phyloP scores from a whole-genome alignment of 1,140 invertebrate species.

The Choristoneura fumiferana region DNA sequence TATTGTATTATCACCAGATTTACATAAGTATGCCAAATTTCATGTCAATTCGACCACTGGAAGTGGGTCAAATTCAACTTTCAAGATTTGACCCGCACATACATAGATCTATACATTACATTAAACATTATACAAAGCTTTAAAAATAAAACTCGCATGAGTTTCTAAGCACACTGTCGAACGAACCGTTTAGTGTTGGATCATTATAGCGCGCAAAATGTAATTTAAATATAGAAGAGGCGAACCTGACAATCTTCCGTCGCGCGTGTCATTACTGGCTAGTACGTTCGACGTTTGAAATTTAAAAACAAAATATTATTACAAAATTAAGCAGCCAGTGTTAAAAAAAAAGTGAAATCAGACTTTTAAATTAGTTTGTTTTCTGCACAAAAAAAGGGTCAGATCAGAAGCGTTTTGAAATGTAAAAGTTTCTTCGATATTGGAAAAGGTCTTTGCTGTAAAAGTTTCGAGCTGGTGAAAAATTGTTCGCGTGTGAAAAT shows the following conservation, averaged over 20 bases:
- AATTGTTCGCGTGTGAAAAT: slow-evolving; percentile 8
- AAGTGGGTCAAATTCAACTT: no score
- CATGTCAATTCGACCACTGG: no score
- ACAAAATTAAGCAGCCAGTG: not conserved
- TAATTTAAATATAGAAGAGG: slow-evolving; percentile 70
- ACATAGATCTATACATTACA: no score
- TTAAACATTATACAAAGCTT: no score
- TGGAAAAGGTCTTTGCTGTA: slow-evolving; percentile 34
- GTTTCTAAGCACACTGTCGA: slow-evolving; percentile 46
- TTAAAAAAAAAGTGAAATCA: slow-evolving; percentile 20
- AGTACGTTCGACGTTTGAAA: slow-evolving; percentile 26
- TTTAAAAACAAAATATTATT: slow-evolving; percentile 15
- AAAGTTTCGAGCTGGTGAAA: slow-evolving; percentile 24
- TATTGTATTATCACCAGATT: no score
- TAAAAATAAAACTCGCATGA: no score
- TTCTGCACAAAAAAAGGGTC: not conserved
- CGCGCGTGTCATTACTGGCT: slow-evolving; percentile 43
- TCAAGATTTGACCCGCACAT: no score
- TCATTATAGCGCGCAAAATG: slow-evolving; percentile 49
- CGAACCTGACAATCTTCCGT: slow-evolving; percentile 59
- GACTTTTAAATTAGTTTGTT: not conserved
- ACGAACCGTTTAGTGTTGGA: slow-evolving; percentile 28
- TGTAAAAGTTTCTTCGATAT: slow-evolving; percentile 27
- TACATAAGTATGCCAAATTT: no score
- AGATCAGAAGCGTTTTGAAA: not conserved